Evolutionary conservation across 2,797 vertebrate genomes (phyloP).

Genomic region (Sciurus carolinensis): DNA sequence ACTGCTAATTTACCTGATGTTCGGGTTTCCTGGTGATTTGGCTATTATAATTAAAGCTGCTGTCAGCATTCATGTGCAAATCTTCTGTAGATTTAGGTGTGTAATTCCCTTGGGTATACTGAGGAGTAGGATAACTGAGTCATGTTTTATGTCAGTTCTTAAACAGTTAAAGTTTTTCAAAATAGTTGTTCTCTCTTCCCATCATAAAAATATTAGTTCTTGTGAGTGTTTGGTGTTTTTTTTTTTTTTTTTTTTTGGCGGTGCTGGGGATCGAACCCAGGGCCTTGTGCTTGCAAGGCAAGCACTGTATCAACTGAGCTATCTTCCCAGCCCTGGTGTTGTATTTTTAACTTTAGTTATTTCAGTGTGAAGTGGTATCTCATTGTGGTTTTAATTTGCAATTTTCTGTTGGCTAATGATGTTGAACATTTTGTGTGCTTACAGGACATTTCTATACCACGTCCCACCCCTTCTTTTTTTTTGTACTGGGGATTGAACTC

Average conservation of each 20-base stretch:
- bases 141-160: not conserved
- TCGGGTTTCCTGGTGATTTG: not conserved
- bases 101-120: not conserved
- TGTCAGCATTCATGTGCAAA: not conserved
- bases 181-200: not conserved
- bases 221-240: not conserved
- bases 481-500: no score
- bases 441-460: no score
- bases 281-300: no score
- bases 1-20: not conserved
- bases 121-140: not conserved
- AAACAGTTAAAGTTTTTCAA: not conserved
- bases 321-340: no score
- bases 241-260: no score
- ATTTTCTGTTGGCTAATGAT: no score
- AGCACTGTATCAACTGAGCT: no score
- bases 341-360: not conserved
- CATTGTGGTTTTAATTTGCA: no score
- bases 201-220: not conserved
- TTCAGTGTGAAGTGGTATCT: not conserved
- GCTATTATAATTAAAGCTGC: not conserved
- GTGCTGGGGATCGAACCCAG: no score
- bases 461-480: no score
- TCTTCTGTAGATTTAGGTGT: not conserved
- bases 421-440: no score